Evolutionary conservation across 2,888 invertebrate species (phyloP), one percentile per base, ranked within the genome.

Genomic region (Seira sanloemensis): DNA sequence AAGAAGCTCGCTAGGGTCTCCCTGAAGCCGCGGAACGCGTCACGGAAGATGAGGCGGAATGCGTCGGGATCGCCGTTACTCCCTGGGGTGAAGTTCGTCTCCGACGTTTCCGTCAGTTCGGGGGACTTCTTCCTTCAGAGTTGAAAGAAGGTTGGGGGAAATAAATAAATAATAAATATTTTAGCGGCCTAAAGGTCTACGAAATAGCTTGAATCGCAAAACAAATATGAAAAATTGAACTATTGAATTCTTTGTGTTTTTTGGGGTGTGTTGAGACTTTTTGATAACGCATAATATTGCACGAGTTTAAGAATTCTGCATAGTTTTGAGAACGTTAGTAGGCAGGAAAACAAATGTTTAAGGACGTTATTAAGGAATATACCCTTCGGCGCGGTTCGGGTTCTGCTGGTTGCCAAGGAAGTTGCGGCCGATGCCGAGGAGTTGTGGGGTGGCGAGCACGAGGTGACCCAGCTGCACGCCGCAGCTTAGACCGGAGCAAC

Each of bases 401-500:
- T 46, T 54, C 21, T 46, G 72, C 0, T 26, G 12, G 18, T 54
- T 27, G 25, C 68, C 62, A 1, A 80, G 37, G 21, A 82, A 73
- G 62, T 85, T 78, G 65, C 82, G 54, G 2, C 85, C 82, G 19
- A 85, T 21, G 18, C 84, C 85, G 7, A 86, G 25, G 2, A 86
- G 65, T 16, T 86, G 85, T 16, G 84, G 86, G 2, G 86, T 86
- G 21, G 82, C 84, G 16, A 85, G 37, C 7, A 82, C 85, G 19
- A 86, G 76, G 23, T 86, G 77, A 7, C 86, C 86, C 27, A 86
- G 37, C 71, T 85, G 85, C 62, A 86, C 62, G 50, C 88, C 88
- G 76, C 88, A 88, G 37, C 83, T 85, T 25, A 88, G 78, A 23
- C 88, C 88, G 2, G 84, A 80, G 66, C 88, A 88, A n/a, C 88